Evolutionary conservation across 2,888 invertebrate species (phyloP), one percentile per base, ranked within the genome.

Genomic region (Ormyrus thymus): DNA sequence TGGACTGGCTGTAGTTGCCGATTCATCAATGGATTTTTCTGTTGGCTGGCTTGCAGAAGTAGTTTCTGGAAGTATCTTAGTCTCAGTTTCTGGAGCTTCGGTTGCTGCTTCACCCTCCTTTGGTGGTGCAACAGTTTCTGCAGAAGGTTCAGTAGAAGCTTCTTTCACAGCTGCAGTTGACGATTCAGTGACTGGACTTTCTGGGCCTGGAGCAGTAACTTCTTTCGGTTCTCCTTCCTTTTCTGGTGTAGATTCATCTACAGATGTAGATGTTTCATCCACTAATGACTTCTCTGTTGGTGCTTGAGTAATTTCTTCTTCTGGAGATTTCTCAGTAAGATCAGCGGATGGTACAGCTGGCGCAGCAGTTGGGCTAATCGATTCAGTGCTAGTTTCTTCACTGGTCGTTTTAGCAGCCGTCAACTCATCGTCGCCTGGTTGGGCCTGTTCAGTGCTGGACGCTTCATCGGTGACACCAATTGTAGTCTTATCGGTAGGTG

Each of bases 1-100:
- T 51, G 50, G 29, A 13, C 8, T 73, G 59, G 62, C 56, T 45
- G 66, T 79, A n/a, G 59, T 73, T n/a, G 13, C 55, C n/a, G 81
- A 45, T 70, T 75, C 83, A n/a, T 80, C 81, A 15, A 78, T 10
- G 8, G 84, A n/a, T 45, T 79, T 81, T 73, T 83, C 83, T 43
- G 83, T 83, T 62, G 83, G 76, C 64, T 83, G 58, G 43, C 43
- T 70, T 13, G 43, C 69, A n/a, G 51, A 29, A 61, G 58, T n/a
- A 6, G 68, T 68, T 45, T 73, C 70, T 13, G 64, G n/a, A 29
- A 29, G 29, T 29, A 29, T 43, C 9, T 43, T 43, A 15, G 45
- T 2, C 8, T 66, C n/a, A 2, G 53, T 15, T 53, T 76, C 56
- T n/a, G 78, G 15, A 73, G 71, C 46, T 48, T 58, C n/a, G 13